Evolutionary conservation across 2,888 invertebrate species (phyloP).

Genomic region (Archaeoteleia sp.): DNA sequence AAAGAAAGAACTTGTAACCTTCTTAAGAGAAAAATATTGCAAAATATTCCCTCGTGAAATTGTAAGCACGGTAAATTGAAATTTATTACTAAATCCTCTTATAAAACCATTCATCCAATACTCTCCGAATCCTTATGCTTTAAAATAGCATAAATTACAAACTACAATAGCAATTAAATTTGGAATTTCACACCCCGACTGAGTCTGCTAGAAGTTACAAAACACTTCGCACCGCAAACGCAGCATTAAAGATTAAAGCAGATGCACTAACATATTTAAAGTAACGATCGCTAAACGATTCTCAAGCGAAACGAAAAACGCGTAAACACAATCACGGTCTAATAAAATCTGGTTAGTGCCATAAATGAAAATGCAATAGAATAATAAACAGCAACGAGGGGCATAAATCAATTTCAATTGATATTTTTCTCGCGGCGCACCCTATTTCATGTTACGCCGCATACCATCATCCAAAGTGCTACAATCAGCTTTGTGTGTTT

Average conservation of each 20-base stretch:
- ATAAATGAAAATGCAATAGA: background rate
- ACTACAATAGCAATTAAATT: constrained; percentile 36
- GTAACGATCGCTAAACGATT: too few species aligned
- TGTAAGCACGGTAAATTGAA: constrained; percentile 47
- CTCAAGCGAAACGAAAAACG: constrained; percentile 24
- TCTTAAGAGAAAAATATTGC: constrained; percentile 42
- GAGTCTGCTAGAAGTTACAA: constrained; percentile 23
- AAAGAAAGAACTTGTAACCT: background rate
- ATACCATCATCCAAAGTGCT: background rate
- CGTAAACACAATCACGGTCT: constrained; percentile 18
- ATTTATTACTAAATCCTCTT: constrained; percentile 48
- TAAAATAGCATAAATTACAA: constrained; percentile 32
- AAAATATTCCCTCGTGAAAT: constrained; percentile 45
- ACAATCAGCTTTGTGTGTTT: constrained; percentile 19
- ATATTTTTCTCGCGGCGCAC: constrained; percentile 20
- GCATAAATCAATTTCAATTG: constrained; percentile 24
- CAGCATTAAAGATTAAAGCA: too few species aligned
- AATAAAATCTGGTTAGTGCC: constrained; percentile 11
- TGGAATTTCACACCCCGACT: constrained; percentile 11
- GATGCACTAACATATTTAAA: too few species aligned
- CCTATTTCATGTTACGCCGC: background rate
- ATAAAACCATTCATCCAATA: constrained; percentile 41
- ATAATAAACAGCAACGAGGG: background rate
- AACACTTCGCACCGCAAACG: constrained; percentile 1
- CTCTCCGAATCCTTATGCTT: constrained; percentile 30